These are phyloP conservation scores for Seriola dumerili DNA, from an alignment of 2,113 vertebrate genomes.

Conservation along the genomic window DNA sequence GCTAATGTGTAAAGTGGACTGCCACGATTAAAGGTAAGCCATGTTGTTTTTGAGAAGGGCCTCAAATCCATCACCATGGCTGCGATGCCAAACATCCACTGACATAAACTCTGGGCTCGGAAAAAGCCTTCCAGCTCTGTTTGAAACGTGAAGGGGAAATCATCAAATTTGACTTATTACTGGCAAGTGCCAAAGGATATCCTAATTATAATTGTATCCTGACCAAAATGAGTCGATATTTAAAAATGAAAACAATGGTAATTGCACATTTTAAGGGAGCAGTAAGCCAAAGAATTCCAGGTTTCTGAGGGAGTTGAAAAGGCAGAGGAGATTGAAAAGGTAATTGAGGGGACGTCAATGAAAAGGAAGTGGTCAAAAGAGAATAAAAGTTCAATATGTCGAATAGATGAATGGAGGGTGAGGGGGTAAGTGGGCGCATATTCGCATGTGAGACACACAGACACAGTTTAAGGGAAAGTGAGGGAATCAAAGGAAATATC, in stretches of 20 bases:
- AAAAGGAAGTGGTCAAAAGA: constrained; percentile 42
- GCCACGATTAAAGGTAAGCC: constrained; percentile 60
- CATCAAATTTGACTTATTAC: constrained; percentile 66
- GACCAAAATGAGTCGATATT: constrained; percentile 59
- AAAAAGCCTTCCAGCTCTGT: constrained; percentile 50
- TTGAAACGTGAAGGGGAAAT: constrained; percentile 39
- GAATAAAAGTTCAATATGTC: constrained; percentile 48
- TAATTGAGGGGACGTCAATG: constrained; percentile 43
- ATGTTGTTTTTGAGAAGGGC: constrained; percentile 66
- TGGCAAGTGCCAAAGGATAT: constrained; percentile 64
- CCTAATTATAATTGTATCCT: constrained; percentile 72
- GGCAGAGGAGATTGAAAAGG: constrained; percentile 33
- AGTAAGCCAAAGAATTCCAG: constrained; percentile 44
- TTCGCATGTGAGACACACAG: background rate
- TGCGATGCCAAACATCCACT: constrained; percentile 13
- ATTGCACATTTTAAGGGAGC: constrained; percentile 51
- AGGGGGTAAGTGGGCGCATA: constrained; percentile 15
- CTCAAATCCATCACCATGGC: constrained; percentile 67
- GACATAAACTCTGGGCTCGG: constrained; percentile 35
- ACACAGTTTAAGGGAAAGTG: constrained; percentile 16
- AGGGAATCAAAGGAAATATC: constrained; percentile 46
- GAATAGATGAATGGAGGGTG: constrained; percentile 42
- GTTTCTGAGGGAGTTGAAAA: constrained; percentile 41
- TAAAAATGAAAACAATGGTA: constrained; percentile 69
- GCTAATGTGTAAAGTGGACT: constrained; percentile 68